Evolutionary conservation across 2,797 vertebrate species (phyloP).

Genomic region (Mormyrus hasselquistii): DNA sequence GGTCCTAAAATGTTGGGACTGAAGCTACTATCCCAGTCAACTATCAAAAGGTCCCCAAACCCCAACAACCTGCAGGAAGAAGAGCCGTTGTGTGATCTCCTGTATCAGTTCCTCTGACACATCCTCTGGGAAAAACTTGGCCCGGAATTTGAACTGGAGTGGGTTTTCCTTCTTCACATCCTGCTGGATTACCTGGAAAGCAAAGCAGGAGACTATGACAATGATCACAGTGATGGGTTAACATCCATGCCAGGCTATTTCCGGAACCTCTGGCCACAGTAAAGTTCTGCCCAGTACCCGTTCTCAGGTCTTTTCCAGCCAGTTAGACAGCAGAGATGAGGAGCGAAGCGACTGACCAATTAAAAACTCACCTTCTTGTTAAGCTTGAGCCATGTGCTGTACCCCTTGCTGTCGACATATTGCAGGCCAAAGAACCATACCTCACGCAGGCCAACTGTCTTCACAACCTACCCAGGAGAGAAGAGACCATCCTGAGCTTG

Average conservation of each 20-base stretch:
- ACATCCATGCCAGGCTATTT: background rate
- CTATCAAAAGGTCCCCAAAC: slow-evolving; percentile 14
- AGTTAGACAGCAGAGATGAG: background rate
- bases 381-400: slow-evolving; percentile 91
- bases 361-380: slow-evolving; percentile 84
- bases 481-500: background rate
- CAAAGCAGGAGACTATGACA: background rate
- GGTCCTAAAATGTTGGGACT: background rate
- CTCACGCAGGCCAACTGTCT: slow-evolving; percentile 92
- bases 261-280: background rate
- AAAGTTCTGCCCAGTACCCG: background rate
- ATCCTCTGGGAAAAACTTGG: slow-evolving; percentile 94
- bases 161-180: slow-evolving; percentile 97
- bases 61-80: slow-evolving; percentile 89
- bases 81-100: slow-evolving; percentile 93
- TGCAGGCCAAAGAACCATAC: slow-evolving; percentile 98
- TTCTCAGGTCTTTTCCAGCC: background rate
- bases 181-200: slow-evolving; percentile 84
- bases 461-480: slow-evolving; percentile 74
- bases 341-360: background rate
- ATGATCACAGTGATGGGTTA: background rate
- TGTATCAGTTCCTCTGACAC: slow-evolving; percentile 91
- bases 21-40: background rate
- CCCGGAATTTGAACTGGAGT: slow-evolving; percentile 92
- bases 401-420: slow-evolving; percentile 94